These are phyloP conservation scores for Chelon auratus DNA, from an alignment of 2,797 vertebrate genomes.

Conservation along the genomic window DNA sequence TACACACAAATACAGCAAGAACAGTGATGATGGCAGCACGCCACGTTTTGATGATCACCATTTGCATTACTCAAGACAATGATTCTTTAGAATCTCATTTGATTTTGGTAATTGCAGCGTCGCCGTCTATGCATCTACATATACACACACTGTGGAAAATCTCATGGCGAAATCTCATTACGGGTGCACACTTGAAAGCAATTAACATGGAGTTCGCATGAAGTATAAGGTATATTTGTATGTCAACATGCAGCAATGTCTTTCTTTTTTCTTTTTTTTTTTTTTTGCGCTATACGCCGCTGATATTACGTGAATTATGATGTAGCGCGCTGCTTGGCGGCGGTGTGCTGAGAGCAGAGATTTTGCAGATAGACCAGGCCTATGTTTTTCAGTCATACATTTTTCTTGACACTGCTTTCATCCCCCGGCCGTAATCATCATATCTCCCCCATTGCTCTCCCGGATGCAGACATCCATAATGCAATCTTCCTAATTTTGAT, in stretches of 20 bases:
- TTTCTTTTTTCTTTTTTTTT: constrained; percentile 30
- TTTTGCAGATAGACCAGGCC: constrained; percentile 81
- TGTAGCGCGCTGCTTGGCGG: constrained; percentile 65
- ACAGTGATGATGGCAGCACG: constrained; percentile 62
- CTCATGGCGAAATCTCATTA: constrained; percentile 55
- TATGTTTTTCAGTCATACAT: constrained; percentile 86
- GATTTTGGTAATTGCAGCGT: constrained; percentile 72
- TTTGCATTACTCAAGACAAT: constrained; percentile 70
- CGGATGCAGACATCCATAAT: constrained; percentile 91
- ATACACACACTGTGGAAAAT: constrained; percentile 49
- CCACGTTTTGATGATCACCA: constrained; percentile 70
- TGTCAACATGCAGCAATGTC: constrained; percentile 48
- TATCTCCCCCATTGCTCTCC: constrained; percentile 88
- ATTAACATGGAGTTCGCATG: constrained; percentile 63
- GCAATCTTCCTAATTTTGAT: constrained; percentile 90
- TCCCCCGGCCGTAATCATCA: constrained; percentile 88
- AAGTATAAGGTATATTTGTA: constrained; percentile 60
- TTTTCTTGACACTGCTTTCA: constrained; percentile 89
- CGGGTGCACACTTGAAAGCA: constrained; percentile 57
- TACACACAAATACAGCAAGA: constrained; percentile 64
- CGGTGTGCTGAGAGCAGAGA: constrained; percentile 80
- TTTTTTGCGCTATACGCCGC: constrained; percentile 17
- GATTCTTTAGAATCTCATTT: constrained; percentile 69
- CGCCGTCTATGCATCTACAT: constrained; percentile 42
- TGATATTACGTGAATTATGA: constrained; percentile 75